Conservation (phyloP, 2,888 invertebrate genomes). For the Emesis furor region DNA sequence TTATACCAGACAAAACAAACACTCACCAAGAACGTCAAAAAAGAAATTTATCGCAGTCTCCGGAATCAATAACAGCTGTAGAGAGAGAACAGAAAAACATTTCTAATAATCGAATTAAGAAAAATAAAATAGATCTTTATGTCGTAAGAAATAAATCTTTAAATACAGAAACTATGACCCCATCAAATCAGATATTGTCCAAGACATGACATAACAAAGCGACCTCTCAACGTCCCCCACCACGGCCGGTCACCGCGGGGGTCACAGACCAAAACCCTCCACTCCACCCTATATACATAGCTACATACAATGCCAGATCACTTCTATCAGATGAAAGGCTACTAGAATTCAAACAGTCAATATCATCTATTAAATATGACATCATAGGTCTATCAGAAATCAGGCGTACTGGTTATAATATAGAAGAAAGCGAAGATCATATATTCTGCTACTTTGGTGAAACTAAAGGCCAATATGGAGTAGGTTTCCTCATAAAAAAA, state of each 20-base stretch:
- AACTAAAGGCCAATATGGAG: too few relatives aligned
- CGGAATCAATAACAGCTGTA: neutral
- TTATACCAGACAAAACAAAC: neutral
- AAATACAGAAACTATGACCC: neutral
- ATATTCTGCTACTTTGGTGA: too few relatives aligned
- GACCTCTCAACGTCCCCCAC: conserved; percentile 33
- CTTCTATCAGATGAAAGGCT: conserved; percentile 37
- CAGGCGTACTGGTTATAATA: too few relatives aligned
- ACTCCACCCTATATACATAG: conserved; percentile 42
- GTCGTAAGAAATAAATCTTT: neutral
- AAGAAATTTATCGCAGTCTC: conserved; percentile 13
- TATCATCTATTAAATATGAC: conserved; percentile 41
- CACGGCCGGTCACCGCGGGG: conserved; percentile 42
- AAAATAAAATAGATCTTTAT: conserved; percentile 5
- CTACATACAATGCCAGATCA: conserved; percentile 52
- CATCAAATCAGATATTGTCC: neutral
- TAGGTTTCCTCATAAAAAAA: too few relatives aligned
- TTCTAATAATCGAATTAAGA: neutral
- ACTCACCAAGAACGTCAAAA: conserved; percentile 1
- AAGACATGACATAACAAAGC: conserved; percentile 11
- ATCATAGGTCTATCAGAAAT: conserved; percentile 5
- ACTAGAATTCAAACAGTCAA: conserved; percentile 38
- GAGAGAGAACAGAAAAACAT: neutral
- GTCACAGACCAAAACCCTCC: conserved; percentile 52
- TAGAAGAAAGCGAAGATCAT: too few relatives aligned